A percentile compares a stretch with the other conserved stretches of the same genome.
Conservation (phyloP, 2,797 vertebrate species). For the Momotus momota region DNA sequence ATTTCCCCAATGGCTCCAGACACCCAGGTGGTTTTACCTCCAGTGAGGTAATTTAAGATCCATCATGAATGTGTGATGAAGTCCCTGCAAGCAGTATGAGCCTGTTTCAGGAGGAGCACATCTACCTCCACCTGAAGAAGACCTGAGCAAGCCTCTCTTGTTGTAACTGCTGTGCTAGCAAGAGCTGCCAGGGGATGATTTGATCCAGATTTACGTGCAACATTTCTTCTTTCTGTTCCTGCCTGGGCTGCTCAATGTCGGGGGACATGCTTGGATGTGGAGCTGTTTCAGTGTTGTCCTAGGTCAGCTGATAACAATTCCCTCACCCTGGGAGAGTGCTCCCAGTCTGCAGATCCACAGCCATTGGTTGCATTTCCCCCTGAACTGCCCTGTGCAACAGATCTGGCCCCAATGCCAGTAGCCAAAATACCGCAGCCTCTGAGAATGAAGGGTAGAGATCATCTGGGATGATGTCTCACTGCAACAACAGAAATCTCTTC, state of each 20-base stretch:
- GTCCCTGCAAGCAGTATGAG: neutral
- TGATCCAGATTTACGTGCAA: rapidly evolving
- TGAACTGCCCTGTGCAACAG: neutral
- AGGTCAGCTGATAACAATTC: neutral
- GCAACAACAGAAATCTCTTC: neutral
- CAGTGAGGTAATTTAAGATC: neutral
- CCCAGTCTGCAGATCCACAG: neutral
- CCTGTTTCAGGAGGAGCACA: neutral
- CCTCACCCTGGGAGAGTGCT: rapidly evolving
- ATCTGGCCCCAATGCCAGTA: neutral
- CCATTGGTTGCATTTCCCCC: neutral
- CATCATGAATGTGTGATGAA: rapidly evolving
- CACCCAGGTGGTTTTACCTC: neutral
- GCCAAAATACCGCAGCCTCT: neutral
- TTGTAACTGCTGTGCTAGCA: neutral
- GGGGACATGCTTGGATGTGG: neutral
- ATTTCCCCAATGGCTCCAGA: neutral
- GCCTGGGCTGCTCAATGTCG: neutral
- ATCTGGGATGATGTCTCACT: neutral
- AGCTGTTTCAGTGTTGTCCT: rapidly evolving
- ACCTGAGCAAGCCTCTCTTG: neutral
- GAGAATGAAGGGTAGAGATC: neutral
- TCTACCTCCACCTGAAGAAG: neutral
- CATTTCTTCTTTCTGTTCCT: neutral
- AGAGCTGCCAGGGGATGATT: neutral